These are phyloP conservation scores for Raja brachyura DNA, from an alignment of 2,113 vertebrate genomes.

Conservation along the genomic window DNA sequence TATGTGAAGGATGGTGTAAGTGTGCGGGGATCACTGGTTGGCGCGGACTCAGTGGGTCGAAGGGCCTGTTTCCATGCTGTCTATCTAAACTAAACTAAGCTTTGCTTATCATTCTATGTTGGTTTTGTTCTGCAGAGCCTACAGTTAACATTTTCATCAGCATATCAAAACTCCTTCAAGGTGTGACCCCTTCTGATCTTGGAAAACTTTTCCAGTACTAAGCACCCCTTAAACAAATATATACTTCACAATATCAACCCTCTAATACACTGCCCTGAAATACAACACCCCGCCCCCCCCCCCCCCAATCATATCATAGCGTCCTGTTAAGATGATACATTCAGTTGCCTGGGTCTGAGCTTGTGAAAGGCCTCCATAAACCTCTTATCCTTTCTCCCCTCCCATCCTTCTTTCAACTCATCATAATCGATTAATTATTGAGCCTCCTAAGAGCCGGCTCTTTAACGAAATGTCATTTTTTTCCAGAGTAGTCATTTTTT, in stretches of 20 bases:
- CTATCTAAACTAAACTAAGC: too few relatives aligned
- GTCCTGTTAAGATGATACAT: background rate
- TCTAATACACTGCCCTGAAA: background rate
- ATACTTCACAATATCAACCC: background rate
- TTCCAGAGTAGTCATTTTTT: background rate
- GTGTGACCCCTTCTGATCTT: background rate
- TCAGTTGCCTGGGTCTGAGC: background rate
- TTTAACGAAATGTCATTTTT: background rate
- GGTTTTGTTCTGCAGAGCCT: background rate
- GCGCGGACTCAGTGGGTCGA: too few relatives aligned
- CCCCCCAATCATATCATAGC: background rate
- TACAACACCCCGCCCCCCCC: background rate
- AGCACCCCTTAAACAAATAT: too few relatives aligned
- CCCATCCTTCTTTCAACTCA: background rate
- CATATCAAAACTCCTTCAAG: background rate
- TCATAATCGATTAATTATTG: background rate
- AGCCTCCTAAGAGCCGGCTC: background rate
- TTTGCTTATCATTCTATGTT: background rate
- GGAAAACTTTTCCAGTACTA: too few relatives aligned
- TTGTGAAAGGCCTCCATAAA: background rate
- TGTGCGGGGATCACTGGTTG: too few relatives aligned
- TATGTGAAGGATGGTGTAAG: too few relatives aligned
- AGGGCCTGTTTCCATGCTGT: too few relatives aligned
- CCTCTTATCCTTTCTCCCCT: background rate
- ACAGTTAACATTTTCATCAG: background rate